Conservation (phyloP, 2,797 vertebrate species). For the Artibeus lituratus region DNA sequence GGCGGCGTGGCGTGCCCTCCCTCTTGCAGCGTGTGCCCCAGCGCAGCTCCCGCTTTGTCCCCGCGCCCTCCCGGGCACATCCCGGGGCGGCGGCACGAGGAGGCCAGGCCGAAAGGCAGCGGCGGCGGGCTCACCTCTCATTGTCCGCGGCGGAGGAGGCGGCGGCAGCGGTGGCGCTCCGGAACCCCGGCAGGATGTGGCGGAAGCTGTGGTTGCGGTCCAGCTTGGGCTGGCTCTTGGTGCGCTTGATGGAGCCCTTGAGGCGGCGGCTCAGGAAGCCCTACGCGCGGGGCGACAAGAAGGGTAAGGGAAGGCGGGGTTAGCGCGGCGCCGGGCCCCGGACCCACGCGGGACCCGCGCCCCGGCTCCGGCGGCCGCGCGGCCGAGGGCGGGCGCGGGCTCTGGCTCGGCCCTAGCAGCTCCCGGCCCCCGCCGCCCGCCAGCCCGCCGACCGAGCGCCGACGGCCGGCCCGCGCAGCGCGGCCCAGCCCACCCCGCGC, state of each 20-base stretch:
- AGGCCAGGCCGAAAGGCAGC: conserved; percentile 8
- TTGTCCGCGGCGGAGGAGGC: conserved; percentile 85
- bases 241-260: conserved; percentile 98
- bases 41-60: conserved; percentile 64
- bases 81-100: conserved; percentile 7
- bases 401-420: conserved; percentile 63
- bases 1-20: conserved; percentile 7
- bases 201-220: conserved; percentile 99
- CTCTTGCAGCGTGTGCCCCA: neutral
- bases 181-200: conserved; percentile 96
- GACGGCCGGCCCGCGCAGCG: conserved; percentile 70
- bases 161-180: conserved; percentile 82
- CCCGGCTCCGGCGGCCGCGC: conserved; percentile 59
- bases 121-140: conserved; percentile 89
- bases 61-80: conserved; percentile 59
- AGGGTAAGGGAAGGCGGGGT: conserved; percentile 74
- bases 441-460: conserved; percentile 68
- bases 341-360: conserved; percentile 64
- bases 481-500: conserved; percentile 83
- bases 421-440: conserved; percentile 67
- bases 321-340: conserved; percentile 52
- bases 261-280: conserved; percentile 97
- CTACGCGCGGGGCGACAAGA: conserved; percentile 84
- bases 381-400: conserved; percentile 69
- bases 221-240: conserved; percentile 98